Evolutionary conservation across 2,888 invertebrate species (phyloP), one percentile per base, ranked within the genome.

Genomic region (Aphidoletes aphidimyza): DNA sequence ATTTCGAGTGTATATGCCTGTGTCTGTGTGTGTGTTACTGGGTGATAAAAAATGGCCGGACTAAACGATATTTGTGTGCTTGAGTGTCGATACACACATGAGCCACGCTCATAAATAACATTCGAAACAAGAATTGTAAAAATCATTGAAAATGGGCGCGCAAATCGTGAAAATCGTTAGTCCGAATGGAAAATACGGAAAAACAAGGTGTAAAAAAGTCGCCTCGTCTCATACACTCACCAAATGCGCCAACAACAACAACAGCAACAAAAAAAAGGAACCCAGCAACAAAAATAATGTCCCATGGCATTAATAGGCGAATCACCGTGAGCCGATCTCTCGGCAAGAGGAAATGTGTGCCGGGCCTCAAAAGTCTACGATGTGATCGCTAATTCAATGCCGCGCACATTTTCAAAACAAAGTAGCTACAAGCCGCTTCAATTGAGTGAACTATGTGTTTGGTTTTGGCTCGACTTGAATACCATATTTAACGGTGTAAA

Each of bases 391-490:
- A 69, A 69, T 34, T 69, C 69, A 69, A 69, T 69, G 69, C 69
- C 2, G 14, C 69, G 69, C 69, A 69, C n/a, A n/a, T n/a, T 69
- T 34, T 26, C 22, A 69, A 30, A 69, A 69, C 69, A 69, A 69
- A 69, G 69, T 69, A 69, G 69, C 69, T 69, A 69, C 69, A 30
- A 69, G 69, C 69, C 69, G 69, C 69, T 69, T n/a, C 30, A 30
- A 30, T 30, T 5, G 30, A 69, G 11, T 3, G 2, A 14, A 30
- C n/a, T 54, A 19, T 54, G 22, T 69, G 69, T 54, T 54, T 54
- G 69, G 30, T 69, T 34, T n/a, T 69, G 30, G 69, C 34, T 30
- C 26, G 11, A 69, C 69, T 69, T 69, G 69, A 69, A 69, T 69
- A 30, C 34, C 30, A 69, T 69, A 69, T 69, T 69, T 69, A 69